phyloP scores from a whole-genome alignment of 2,113 vertebrate species.

The Psephotus haematonotus region DNA sequence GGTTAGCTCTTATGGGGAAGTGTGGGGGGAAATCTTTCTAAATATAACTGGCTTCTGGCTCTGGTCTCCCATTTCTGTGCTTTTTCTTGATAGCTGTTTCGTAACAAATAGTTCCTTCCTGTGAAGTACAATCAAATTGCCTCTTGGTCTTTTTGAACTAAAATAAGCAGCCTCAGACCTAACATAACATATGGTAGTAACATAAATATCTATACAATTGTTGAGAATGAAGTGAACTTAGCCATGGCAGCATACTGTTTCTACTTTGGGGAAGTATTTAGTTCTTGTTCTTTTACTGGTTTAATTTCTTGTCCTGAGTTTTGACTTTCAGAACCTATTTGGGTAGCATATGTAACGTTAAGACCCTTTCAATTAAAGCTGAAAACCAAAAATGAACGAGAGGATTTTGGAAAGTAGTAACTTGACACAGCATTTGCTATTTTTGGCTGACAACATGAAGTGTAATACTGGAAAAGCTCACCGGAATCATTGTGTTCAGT shows the following conservation, averaged over 20 bases:
- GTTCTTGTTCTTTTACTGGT: not conserved
- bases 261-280: not conserved
- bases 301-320: not conserved
- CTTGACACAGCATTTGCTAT: rapidly evolving
- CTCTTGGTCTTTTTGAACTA: not conserved
- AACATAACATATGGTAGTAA: not conserved
- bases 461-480: not conserved
- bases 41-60: not conserved
- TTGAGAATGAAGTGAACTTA: not conserved
- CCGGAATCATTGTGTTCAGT: rapidly evolving
- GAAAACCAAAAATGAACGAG: not conserved
- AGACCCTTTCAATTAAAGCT: not conserved
- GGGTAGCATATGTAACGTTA: not conserved
- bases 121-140: not conserved
- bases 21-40: not conserved
- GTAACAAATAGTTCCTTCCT: not conserved
- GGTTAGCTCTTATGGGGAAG: not conserved
- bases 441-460: not conserved
- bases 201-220: not conserved
- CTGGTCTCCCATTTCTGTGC: not conserved
- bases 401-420: not conserved
- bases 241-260: not conserved
- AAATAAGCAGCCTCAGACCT: not conserved
- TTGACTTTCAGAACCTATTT: not conserved
- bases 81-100: not conserved